phyloP scores from a whole-genome alignment of 2,797 vertebrate genomes.

The Thunnus albacares region DNA sequence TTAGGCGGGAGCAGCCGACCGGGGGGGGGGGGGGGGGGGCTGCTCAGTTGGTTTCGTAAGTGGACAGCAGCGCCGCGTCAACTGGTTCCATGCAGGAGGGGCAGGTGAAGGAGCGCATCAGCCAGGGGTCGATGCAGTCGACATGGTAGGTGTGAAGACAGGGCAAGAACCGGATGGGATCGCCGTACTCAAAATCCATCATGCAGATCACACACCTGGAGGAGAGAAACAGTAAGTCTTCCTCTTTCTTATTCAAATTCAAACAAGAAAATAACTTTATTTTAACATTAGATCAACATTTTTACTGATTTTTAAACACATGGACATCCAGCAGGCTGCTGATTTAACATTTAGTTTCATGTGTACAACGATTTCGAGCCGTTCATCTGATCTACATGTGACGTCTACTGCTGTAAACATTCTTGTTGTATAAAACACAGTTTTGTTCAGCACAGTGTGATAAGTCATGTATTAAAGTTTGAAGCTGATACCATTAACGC shows the following conservation, averaged over 20 bases:
- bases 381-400: no score
- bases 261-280: neutral
- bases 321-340: neutral
- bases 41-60: constrained; percentile 89
- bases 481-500: no score
- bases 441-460: neutral
- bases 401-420: neutral
- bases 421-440: neutral
- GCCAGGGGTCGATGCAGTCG: constrained; percentile 92
- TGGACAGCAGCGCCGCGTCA: constrained; percentile 90
- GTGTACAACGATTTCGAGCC: neutral
- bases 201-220: constrained; percentile 93
- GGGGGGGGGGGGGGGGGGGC: neutral
- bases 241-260: neutral
- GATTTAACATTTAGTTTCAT: neutral
- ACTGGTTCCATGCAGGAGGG: constrained; percentile 94
- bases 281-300: neutral
- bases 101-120: constrained; percentile 93
- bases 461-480: neutral
- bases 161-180: constrained; percentile 90
- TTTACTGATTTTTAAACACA: neutral
- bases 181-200: constrained; percentile 91
- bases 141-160: constrained; percentile 92
- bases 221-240: constrained; percentile 6
- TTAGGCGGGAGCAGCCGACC: constrained; percentile 52